Percentiles rank a stretch among this genome's conserved stretches.
These are phyloP conservation scores for Ciona savignyi DNA, from an alignment of 23 tunicate genomes.

Conservation along the genomic window DNA sequence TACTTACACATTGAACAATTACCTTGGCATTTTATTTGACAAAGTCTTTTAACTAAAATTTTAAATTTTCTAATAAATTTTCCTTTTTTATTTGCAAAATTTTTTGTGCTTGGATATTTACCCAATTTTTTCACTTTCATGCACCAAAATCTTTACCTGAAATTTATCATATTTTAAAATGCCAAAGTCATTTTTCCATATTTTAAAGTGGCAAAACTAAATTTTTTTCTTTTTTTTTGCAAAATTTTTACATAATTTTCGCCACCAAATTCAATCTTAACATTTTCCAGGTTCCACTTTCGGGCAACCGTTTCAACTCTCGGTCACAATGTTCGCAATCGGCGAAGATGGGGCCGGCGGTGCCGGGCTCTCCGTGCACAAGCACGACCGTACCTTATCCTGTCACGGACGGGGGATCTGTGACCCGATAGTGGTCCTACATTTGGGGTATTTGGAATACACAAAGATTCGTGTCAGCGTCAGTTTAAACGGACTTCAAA, in stretches of 20 bases:
- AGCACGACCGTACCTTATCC: slow-evolving; percentile 18
- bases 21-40: too few relatives aligned
- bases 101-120: too few relatives aligned
- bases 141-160: too few relatives aligned
- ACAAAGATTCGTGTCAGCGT: slow-evolving; percentile 37
- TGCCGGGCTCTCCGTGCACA: slow-evolving; percentile 34
- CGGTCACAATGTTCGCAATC: slow-evolving; percentile 40
- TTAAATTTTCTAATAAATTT: too few relatives aligned
- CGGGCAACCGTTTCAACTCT: slow-evolving; percentile 25
- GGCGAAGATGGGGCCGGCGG: slow-evolving; percentile 59
- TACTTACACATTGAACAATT: too few relatives aligned
- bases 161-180: too few relatives aligned
- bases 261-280: not conserved
- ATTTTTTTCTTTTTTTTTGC: too few relatives aligned
- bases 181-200: too few relatives aligned
- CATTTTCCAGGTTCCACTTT: slow-evolving; percentile 28
- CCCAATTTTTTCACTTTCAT: too few relatives aligned
- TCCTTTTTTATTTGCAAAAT: too few relatives aligned
- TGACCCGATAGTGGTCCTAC: slow-evolving; percentile 75
- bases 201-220: too few relatives aligned
- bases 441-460: slow-evolving; percentile 57
- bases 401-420: slow-evolving; percentile 39
- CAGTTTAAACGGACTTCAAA: slow-evolving; percentile 34
- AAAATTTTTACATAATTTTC: not conserved
- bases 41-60: too few relatives aligned